Percentiles rank a stretch among this genome's conserved stretches.
Conservation (phyloP, 2,113 vertebrate genomes). For the Enhydra lutris region DNA sequence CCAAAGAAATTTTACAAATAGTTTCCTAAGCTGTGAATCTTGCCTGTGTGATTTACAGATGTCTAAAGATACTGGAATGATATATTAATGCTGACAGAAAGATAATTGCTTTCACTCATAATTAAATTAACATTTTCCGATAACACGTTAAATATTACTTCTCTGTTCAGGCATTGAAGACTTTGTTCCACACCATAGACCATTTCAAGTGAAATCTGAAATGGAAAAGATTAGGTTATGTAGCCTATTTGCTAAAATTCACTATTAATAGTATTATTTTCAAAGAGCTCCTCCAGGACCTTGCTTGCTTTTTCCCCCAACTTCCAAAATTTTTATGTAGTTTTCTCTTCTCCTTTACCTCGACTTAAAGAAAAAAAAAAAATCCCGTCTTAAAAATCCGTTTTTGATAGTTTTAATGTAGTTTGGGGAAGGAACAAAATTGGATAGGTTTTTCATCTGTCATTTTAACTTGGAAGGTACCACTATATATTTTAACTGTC, state of each 20-base stretch:
- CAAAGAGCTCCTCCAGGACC: not conserved
- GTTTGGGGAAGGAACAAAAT: not conserved
- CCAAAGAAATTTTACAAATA: not conserved
- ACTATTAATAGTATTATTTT: not conserved
- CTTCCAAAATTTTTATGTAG: not conserved
- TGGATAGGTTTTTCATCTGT: not conserved
- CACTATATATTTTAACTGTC: not conserved
- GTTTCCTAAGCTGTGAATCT: constrained; percentile 6
- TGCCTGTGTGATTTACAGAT: not conserved
- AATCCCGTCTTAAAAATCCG: not conserved
- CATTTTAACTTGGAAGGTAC: not conserved
- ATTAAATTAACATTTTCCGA: constrained; percentile 40
- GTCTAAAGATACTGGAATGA: constrained; percentile 23
- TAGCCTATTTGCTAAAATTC: not conserved
- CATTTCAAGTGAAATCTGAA: constrained; percentile 22
- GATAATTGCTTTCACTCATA: constrained; percentile 34
- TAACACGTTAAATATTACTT: constrained; percentile 25
- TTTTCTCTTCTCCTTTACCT: not conserved
- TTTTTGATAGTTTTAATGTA: not conserved
- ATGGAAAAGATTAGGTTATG: not conserved
- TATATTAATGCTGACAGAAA: constrained; percentile 37
- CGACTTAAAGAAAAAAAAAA: not conserved
- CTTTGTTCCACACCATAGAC: not conserved
- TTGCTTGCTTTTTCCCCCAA: not conserved
- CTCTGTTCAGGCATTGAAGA: not conserved